These are phyloP conservation scores for Nothobranchius furzeri DNA, from an alignment of 2,113 vertebrate genomes.

Conservation along the genomic window DNA sequence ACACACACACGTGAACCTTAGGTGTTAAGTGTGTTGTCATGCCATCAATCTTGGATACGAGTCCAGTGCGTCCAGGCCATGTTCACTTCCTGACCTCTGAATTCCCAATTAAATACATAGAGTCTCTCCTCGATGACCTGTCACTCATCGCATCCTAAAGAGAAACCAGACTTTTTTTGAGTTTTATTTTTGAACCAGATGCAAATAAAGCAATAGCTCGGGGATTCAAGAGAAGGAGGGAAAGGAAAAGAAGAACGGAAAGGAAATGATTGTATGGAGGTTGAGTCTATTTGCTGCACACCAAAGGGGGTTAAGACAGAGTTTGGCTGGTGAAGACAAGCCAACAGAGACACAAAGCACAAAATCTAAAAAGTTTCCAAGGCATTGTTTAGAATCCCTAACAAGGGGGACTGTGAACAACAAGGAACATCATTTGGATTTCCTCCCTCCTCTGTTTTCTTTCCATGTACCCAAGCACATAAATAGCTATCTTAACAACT, in stretches of 20 bases:
- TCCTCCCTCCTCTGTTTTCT: slow-evolving; percentile 54
- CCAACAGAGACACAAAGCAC: slow-evolving; percentile 77
- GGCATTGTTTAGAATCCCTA: slow-evolving; percentile 80
- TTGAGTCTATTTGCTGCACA: slow-evolving; percentile 73
- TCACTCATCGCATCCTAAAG: slow-evolving; percentile 64
- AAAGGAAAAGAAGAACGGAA: slow-evolving; percentile 57
- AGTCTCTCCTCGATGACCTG: slow-evolving; percentile 62
- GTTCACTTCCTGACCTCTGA: slow-evolving; percentile 72
- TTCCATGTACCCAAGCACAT: slow-evolving; percentile 74
- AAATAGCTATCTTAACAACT: slow-evolving; percentile 82
- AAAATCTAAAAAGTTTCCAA: slow-evolving; percentile 79
- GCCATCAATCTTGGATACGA: slow-evolving; percentile 74
- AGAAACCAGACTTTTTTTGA: slow-evolving; percentile 46
- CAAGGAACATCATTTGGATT: slow-evolving; percentile 77
- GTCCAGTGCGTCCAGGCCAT: slow-evolving; percentile 60
- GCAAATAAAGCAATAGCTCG: slow-evolving; percentile 76
- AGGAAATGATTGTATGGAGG: slow-evolving; percentile 71
- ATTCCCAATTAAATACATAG: slow-evolving; percentile 70
- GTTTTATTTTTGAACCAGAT: slow-evolving; percentile 79
- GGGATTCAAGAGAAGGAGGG: slow-evolving; percentile 73
- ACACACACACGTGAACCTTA: too few species aligned
- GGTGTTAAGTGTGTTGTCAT: slow-evolving; percentile 38
- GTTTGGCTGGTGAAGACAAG: slow-evolving; percentile 76
- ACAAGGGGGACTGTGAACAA: slow-evolving; percentile 77
- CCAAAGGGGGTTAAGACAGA: slow-evolving; percentile 80